These are phyloP conservation scores for Brachypterus glaber DNA, from an alignment of 2,888 invertebrate species.

Conservation along the genomic window DNA sequence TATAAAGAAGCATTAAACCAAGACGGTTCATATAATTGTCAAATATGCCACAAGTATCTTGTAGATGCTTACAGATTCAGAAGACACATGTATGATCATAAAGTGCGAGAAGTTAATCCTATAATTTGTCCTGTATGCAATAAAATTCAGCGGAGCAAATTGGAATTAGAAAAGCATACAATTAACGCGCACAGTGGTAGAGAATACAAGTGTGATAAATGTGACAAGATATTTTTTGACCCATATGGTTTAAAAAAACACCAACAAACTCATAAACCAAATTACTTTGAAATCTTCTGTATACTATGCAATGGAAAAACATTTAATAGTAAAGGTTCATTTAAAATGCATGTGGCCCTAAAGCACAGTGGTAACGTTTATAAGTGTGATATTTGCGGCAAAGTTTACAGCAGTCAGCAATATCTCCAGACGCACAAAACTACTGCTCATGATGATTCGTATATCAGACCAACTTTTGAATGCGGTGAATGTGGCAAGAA, in stretches of 20 bases:
- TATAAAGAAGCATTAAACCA: too few relatives aligned
- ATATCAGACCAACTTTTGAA: background rate
- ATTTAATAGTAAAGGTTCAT: background rate
- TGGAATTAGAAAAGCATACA: too few relatives aligned
- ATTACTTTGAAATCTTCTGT: constrained; percentile 45
- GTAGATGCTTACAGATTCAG: too few relatives aligned
- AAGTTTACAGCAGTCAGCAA: constrained; percentile 5
- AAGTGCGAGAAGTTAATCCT: too few relatives aligned
- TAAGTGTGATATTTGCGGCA: constrained; percentile 8
- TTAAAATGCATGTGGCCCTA: background rate
- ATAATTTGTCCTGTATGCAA: too few relatives aligned
- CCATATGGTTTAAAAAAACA: constrained; percentile 42
- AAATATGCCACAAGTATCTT: too few relatives aligned
- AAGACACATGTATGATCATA: too few relatives aligned
- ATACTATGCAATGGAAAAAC: background rate
- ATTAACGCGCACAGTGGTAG: too few relatives aligned
- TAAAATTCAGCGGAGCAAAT: too few relatives aligned
- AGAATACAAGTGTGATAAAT: too few relatives aligned
- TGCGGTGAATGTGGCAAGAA: background rate
- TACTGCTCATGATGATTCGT: background rate
- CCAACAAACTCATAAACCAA: constrained; percentile 44
- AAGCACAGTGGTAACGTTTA: background rate
- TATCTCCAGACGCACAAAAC: constrained; percentile 6
- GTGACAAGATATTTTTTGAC: constrained; percentile 35
- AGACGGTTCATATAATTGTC: too few relatives aligned